phyloP scores from a whole-genome alignment of 1,140 invertebrate genomes.

The Paramacrobiotus metropolitanus region DNA sequence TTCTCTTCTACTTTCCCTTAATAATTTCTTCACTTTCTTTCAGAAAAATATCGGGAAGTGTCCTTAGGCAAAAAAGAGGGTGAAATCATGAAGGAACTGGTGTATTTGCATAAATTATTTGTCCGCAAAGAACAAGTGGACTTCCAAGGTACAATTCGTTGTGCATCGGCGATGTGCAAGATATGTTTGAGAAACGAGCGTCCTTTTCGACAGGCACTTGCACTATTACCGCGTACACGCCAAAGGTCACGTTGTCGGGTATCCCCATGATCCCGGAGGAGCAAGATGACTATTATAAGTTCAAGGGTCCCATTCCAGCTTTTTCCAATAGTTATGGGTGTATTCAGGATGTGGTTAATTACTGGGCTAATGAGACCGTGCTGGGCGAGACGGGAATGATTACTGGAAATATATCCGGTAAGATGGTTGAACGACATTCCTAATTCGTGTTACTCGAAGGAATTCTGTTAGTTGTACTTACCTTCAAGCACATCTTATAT shows the following conservation, averaged over 20 bases:
- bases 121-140: conserved; percentile 20
- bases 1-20: no score
- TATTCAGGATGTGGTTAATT: conserved; percentile 25
- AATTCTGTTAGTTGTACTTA: no score
- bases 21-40: neutral
- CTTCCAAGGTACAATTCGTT: conserved; percentile 16
- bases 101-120: conserved; percentile 25
- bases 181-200: neutral
- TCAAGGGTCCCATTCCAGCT: conserved; percentile 24
- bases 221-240: conserved; percentile 21
- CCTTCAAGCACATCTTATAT: no score
- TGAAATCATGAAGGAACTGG: conserved; percentile 26
- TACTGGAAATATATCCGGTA: conserved; percentile 25
- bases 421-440: no score
- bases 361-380: conserved; percentile 17
- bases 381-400: conserved; percentile 24
- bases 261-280: conserved; percentile 25
- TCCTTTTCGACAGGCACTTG: conserved; percentile 18
- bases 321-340: conserved; percentile 25
- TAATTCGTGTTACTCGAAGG: no score
- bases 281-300: conserved; percentile 23
- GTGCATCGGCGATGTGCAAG: neutral
- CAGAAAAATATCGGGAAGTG: conserved; percentile 20
- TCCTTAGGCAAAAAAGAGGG: conserved; percentile 24
- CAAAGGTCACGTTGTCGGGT: conserved; percentile 24